Percentiles rank a stretch among this genome's conserved stretches.
Conservation (phyloP, 2,113 vertebrate genomes). For the Choloepus hoffmanni region DNA sequence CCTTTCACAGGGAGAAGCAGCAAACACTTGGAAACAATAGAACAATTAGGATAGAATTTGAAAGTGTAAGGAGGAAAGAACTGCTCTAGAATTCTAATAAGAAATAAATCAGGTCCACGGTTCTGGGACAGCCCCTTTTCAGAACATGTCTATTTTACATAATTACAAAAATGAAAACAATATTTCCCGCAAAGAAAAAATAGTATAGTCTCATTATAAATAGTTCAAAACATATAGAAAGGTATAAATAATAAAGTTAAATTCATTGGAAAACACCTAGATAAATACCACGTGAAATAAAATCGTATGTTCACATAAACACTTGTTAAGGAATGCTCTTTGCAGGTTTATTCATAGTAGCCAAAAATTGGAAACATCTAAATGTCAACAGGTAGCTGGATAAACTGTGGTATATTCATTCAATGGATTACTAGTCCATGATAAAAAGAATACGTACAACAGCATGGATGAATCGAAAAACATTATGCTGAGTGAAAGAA, state of each 20-base stretch:
- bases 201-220: not conserved
- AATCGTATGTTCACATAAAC: not conserved
- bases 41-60: not conserved
- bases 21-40: slow-evolving; percentile 9
- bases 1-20: not conserved
- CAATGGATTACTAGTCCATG: not conserved
- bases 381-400: not conserved
- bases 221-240: not conserved
- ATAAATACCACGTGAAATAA: not conserved
- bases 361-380: not conserved
- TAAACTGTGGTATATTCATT: not conserved
- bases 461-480: not conserved
- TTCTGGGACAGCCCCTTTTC: not conserved
- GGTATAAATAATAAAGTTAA: not conserved
- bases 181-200: not conserved
- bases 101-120: not conserved
- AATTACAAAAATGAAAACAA: not conserved
- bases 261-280: not conserved
- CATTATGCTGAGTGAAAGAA: not conserved
- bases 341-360: not conserved
- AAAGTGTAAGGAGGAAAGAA: not conserved
- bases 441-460: not conserved
- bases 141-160: not conserved
- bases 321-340: not conserved
- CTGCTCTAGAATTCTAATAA: not conserved